Evolutionary conservation across 1,140 invertebrate species (phyloP), one percentile per base, ranked within the genome.

Genomic region (Hesperophylax magnus): DNA sequence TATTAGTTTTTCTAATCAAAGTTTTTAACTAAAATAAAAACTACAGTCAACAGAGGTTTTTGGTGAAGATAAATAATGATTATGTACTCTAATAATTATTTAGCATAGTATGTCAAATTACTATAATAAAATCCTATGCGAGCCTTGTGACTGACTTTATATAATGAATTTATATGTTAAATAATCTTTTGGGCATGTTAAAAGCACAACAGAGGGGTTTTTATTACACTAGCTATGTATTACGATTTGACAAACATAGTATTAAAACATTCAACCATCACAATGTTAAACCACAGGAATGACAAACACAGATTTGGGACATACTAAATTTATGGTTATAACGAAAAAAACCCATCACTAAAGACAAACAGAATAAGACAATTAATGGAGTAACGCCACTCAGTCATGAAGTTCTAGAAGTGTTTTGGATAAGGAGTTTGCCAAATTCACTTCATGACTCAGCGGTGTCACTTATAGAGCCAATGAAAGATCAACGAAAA

Each of bases 1-100:
- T 72, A n/a, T 72, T 72, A 53, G 69, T 27, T 72, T 22, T 22
- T 61, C 58, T 61, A 61, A 47, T 47, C 11, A 61, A 61, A 20
- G 24, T 61, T 24, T 61, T 61, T 61, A 22, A 61, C 58, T 18
- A 61, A 61, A 22, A 56, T n/a, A 60, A 61, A 61, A 20, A 24
- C 58, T 61, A 61, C 58, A 61, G 58, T 61, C 24, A 14, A 61
- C 18, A 22, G 24, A 47, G 39, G 24, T 61, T 61, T 24, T 24
- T 8, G 24, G 24, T 61, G 58, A 61, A 61, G 20, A 60, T 14
- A 47, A 47, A 47, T 8, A 47, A 47, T 14, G 39, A 47, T 47
- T 47, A 27, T 27, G 4, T 56, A 61, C 39, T 60, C 56, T 60
- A 60, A 60, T 2, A 60, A 20, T 60, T 22, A 20, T 24, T 14